phyloP scores from a whole-genome alignment of 1,140 invertebrate genomes.

The Orussus abietinus region DNA sequence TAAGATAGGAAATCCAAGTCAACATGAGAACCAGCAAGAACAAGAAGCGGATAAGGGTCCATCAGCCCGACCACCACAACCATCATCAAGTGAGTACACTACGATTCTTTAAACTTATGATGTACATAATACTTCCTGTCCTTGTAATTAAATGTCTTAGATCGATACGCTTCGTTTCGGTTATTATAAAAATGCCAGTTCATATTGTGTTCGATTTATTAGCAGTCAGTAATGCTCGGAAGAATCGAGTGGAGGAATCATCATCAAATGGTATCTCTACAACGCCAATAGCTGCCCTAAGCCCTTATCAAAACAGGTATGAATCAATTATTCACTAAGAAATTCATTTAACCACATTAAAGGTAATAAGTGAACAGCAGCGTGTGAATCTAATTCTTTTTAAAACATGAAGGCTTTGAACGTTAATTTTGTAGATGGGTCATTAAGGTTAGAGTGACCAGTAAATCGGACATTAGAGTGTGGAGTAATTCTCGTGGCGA shows the following conservation, averaged over 20 bases:
- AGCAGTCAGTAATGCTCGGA: constrained; percentile 7
- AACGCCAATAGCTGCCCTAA: constrained; percentile 73
- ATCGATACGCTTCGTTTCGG: too few species aligned
- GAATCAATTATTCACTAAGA: constrained; percentile 14
- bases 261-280: constrained; percentile 27
- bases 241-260: constrained; percentile 6
- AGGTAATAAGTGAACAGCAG: constrained; percentile 1
- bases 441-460: constrained; percentile 85
- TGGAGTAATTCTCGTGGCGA: constrained; percentile 91
- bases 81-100: too few species aligned
- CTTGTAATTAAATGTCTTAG: too few species aligned
- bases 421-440: constrained; percentile 67
- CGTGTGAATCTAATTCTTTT: not conserved
- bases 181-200: too few species aligned
- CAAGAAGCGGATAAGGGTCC: too few species aligned
- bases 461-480: constrained; percentile 75
- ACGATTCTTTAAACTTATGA: too few species aligned
- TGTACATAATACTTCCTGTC: too few species aligned
- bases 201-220: too few species aligned
- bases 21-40: constrained; percentile 52
- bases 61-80: too few species aligned
- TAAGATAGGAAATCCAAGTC: constrained; percentile 74
- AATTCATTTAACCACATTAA: constrained; percentile 1
- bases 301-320: constrained; percentile 87
- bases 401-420: constrained; percentile 9